Percentiles rank a stretch among this genome's conserved stretches.
Conservation (phyloP, 2,888 invertebrate species). For the Nymphalis polychloros region DNA sequence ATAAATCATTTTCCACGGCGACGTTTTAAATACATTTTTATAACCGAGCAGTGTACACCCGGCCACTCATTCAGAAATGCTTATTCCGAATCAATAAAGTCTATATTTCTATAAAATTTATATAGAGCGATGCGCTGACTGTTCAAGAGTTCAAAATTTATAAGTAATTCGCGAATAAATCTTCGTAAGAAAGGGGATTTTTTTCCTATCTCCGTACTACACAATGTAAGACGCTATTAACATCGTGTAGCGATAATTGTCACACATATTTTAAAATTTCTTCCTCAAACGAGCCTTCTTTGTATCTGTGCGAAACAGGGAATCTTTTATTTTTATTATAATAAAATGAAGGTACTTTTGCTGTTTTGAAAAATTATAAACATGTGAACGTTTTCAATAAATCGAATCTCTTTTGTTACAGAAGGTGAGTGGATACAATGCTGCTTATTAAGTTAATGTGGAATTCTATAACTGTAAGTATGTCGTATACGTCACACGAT, state of each 20-base stretch:
- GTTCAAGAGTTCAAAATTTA: conserved; percentile 63
- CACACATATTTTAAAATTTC: conserved; percentile 80
- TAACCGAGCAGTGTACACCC: conserved; percentile 70
- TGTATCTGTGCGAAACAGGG: conserved; percentile 50
- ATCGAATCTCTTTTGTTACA: conserved; percentile 66
- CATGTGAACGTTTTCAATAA: conserved; percentile 54
- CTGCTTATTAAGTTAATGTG: conserved; percentile 36
- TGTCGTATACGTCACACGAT: background rate
- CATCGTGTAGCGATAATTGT: conserved; percentile 81
- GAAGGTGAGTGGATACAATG: conserved; percentile 70
- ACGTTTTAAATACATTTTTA: conserved; percentile 82
- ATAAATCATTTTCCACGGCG: conserved; percentile 76
- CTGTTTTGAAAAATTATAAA: conserved; percentile 38
- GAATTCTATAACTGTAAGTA: conserved; percentile 34
- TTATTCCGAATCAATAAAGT: conserved; percentile 17
- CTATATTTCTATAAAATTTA: conserved; percentile 3
- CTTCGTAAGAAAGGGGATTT: conserved; percentile 67
- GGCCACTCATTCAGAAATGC: conserved; percentile 11
- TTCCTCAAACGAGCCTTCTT: conserved; percentile 50
- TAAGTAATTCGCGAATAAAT: conserved; percentile 82
- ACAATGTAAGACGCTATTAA: conserved; percentile 79
- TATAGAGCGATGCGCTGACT: conserved; percentile 12
- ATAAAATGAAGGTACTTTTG: conserved; percentile 42
- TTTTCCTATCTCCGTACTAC: conserved; percentile 59
- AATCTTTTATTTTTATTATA: conserved; percentile 54